Base-by-base conservation (phyloP, 2,113 vertebrate genomes). In the Argyrosomus japonicus region DNA sequence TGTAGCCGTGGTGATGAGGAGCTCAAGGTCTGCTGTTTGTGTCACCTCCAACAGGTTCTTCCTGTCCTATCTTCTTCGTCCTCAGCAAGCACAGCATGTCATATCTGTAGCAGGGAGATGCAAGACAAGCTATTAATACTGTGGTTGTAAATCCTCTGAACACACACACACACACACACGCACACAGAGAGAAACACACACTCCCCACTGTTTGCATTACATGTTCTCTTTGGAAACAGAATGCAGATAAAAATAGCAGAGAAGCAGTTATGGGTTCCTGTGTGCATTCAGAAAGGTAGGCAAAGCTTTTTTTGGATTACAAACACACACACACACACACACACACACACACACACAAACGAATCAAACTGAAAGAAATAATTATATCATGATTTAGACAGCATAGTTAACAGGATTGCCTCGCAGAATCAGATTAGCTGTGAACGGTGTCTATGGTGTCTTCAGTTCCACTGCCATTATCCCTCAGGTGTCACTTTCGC, bases 121-220 rank as follows among this genome's bases (percentile, higher is more conserved):
- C 29, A 87, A 74, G 75, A 87, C 77, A 85, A 17, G 58, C 75
- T 85, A 85, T 90, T 85, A 91, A 82, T 90, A 82, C 57, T 9
- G 10, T 1, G 45, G 77, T 25, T 71, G 58, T 83, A 77, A 88
- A 85, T 87, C 65, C 70, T 64, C n/a, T 62, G 21, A 29, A 79
- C 64, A 48, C 79, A 81, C 45, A 68, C 60, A 53, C 10, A 53
- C 60, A 48, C 79, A 80, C 51, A 63, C 54, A 53, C 8, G 40
- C 62, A 21, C 11, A 29, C 12, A 27, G 25, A 58, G 2, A 10
- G 6, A 27, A 11, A 45, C 19, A 63, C 61, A 43, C 62, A 64
- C 43, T 18, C n/a, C 6, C 3, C 11, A 32, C 56, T 71, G 48
- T 76, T 75, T 77, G 21, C 25, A 81, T 29, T 61, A 32, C 50